phyloP scores from a whole-genome alignment of 2,113 vertebrate species.

The Apteryx mantelli region DNA sequence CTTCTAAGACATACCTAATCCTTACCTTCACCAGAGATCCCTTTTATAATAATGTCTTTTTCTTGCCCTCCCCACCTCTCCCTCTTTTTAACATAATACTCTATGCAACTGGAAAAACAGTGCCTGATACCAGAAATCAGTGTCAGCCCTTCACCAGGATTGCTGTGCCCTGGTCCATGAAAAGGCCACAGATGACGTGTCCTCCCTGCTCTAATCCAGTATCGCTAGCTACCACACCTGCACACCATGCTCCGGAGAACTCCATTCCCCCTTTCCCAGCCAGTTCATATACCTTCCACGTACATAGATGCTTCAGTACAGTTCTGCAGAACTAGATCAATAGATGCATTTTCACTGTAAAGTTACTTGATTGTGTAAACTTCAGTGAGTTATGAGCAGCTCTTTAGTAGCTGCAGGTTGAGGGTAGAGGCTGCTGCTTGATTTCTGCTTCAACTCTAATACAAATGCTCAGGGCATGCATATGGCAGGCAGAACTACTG shows the following conservation, averaged over 20 bases:
- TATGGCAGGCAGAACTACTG: accelerated
- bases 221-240: neutral
- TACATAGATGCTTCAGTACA: neutral
- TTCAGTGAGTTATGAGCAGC: neutral
- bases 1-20: neutral
- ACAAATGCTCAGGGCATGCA: accelerated
- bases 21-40: neutral
- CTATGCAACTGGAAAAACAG: neutral
- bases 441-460: neutral
- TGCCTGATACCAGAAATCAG: neutral
- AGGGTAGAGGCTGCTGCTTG: neutral
- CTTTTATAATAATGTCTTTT: neutral
- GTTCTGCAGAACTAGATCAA: neutral
- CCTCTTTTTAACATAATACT: neutral
- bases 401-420: neutral
- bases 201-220: neutral
- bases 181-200: neutral
- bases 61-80: neutral
- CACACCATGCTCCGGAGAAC: neutral
- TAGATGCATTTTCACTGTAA: neutral
- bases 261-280: accelerated
- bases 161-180: neutral
- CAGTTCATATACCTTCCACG: neutral
- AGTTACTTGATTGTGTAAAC: neutral
- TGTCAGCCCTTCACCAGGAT: neutral